phyloP scores from a whole-genome alignment of 1,140 invertebrate genomes.

The Periplaneta americana region DNA sequence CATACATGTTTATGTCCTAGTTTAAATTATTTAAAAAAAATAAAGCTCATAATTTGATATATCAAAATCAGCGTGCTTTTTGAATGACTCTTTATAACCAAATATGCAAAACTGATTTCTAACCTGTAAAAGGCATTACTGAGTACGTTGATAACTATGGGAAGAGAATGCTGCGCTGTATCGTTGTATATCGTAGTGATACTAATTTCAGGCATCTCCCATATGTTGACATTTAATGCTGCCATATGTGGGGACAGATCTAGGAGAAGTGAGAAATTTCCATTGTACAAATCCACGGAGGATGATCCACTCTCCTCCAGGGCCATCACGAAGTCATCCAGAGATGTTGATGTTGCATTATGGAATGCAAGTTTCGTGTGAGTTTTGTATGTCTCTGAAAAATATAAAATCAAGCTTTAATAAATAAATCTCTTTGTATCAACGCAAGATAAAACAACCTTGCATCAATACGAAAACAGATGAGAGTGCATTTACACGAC shows the following conservation, averaged over 20 bases:
- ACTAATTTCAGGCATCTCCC: constrained; percentile 40
- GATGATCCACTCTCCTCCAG: constrained; percentile 22
- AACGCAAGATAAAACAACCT: too few species aligned
- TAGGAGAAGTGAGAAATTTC: constrained; percentile 55
- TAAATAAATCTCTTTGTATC: too few species aligned
- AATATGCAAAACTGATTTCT: constrained; percentile 22
- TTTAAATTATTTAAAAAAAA: too few species aligned
- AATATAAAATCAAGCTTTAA: not conserved
- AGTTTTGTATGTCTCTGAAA: not conserved
- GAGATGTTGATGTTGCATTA: not conserved
- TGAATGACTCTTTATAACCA: too few species aligned
- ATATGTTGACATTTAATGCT: constrained; percentile 53
- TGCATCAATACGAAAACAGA: too few species aligned
- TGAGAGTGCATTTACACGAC: too few species aligned
- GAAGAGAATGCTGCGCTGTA: constrained; percentile 70
- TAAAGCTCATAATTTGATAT: too few species aligned
- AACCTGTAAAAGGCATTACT: constrained; percentile 65
- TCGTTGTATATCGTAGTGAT: constrained; percentile 71
- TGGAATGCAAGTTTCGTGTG: not conserved
- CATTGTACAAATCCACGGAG: constrained; percentile 46
- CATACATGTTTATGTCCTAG: too few species aligned
- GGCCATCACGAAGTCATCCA: constrained; percentile 36
- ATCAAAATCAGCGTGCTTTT: too few species aligned
- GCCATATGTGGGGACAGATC: constrained; percentile 55
- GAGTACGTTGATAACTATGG: constrained; percentile 67